Conservation (phyloP, 1,140 invertebrate genomes). For the Drosophila eugracilis region DNA sequence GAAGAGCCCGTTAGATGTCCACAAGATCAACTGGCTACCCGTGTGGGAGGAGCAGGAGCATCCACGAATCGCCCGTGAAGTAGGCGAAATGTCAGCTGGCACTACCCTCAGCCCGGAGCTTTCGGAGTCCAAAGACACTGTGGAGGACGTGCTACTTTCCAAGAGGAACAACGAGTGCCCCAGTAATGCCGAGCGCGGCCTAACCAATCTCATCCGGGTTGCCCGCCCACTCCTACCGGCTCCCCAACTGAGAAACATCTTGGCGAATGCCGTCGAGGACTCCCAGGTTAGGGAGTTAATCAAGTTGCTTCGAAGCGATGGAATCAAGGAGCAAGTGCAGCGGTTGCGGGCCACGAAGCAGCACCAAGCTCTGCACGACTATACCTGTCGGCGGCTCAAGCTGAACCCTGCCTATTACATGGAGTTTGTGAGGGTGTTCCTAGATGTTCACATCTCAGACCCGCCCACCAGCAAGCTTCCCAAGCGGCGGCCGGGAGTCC, state of each 20-base stretch:
- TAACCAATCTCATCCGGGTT: constrained; percentile 51
- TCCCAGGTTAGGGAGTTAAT: constrained; percentile 39
- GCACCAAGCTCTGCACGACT: constrained; percentile 39
- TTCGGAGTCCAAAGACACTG: not conserved
- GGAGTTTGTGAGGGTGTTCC: constrained; percentile 41
- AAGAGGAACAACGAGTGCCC: constrained; percentile 45
- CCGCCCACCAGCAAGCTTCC: constrained; percentile 35
- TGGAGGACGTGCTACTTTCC: not conserved
- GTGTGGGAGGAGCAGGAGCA: constrained; percentile 13
- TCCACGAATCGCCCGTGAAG: not conserved
- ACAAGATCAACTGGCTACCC: constrained; percentile 58
- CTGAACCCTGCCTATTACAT: constrained; percentile 52
- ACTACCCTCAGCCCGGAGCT: not conserved
- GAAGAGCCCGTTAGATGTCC: constrained; percentile 5
- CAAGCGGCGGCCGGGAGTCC: constrained; percentile 54
- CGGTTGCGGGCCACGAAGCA: constrained; percentile 42
- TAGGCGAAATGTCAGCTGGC: not conserved
- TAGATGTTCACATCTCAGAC: constrained; percentile 37
- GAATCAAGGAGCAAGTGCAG: constrained; percentile 26
- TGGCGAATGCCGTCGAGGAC: constrained; percentile 58
- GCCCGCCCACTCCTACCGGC: constrained; percentile 50
- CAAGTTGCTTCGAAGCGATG: constrained; percentile 39
- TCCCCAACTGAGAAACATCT: constrained; percentile 45
- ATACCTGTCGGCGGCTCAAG: constrained; percentile 43
- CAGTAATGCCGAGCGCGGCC: constrained; percentile 22